Conservation (phyloP, 1,140 invertebrate species). For the Oedothorax gibbosus region DNA sequence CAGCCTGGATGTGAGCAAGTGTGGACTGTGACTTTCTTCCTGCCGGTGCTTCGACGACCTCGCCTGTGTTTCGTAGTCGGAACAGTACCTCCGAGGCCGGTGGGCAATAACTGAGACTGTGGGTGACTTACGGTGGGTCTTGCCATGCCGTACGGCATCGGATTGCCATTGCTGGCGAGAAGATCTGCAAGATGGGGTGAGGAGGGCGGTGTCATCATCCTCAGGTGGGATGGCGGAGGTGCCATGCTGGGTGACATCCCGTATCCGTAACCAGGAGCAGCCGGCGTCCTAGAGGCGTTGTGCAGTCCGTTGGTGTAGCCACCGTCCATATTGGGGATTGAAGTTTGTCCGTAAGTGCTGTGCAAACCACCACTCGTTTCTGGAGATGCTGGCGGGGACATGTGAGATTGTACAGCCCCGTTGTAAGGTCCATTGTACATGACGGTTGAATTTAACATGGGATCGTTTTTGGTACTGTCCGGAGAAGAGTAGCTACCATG, state of each 20-base stretch:
- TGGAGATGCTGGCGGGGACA: constrained; percentile 63
- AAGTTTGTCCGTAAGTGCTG: constrained; percentile 20
- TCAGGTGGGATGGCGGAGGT: constrained; percentile 62
- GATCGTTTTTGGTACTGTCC: constrained; percentile 28
- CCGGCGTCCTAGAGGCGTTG: background rate
- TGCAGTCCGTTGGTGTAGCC: background rate
- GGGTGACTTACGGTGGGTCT: constrained; percentile 33
- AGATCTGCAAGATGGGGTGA: constrained; percentile 72
- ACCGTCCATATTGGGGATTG: background rate
- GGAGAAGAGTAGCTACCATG: background rate
- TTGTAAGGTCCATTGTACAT: constrained; percentile 35
- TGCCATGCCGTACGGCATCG: constrained; percentile 25
- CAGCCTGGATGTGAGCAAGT: constrained; percentile 78
- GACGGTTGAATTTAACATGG: constrained; percentile 19
- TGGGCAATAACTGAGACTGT: constrained; percentile 12
- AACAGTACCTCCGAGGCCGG: constrained; percentile 10
- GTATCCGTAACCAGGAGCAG: constrained; percentile 12
- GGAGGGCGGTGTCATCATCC: constrained; percentile 73
- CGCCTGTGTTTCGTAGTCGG: constrained; percentile 63
- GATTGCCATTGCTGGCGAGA: constrained; percentile 57
- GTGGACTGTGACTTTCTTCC: constrained; percentile 72
- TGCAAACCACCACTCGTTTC: constrained; percentile 37
- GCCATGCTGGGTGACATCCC: constrained; percentile 25
- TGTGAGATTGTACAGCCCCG: constrained; percentile 52
- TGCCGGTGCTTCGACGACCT: constrained; percentile 69